Base-by-base conservation (phyloP, 2,797 vertebrate genomes). In the Diglossa cyanea region DNA sequence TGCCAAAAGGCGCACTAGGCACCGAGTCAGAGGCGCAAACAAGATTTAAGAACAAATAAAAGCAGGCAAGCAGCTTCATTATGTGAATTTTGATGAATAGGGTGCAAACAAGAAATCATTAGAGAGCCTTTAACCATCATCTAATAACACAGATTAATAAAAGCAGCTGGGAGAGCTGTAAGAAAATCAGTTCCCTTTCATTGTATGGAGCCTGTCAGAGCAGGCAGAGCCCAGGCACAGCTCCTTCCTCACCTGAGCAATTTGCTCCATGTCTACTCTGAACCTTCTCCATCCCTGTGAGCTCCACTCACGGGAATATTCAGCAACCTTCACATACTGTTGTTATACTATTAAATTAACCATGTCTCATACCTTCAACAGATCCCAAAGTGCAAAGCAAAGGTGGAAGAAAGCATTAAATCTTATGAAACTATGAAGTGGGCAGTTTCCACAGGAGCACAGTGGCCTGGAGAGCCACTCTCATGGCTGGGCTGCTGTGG, bases 41-140 rank as follows among this genome's bases (percentile, higher is more conserved):
- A 75, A 97, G 79, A 90, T 80, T 92, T 92, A 87, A 88, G 77
- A 94, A 80, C 33, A 94, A 95, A 94, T 82, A 92, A 91, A 95
- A 93, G 47, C 48, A 82, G 50, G 51, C 18, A 33, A 96, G 94
- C 40, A 67, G 78, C 21, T 67, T 24, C 24, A 54, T 86, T 94
- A 94, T 33, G 83, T 76, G 91, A 79, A 92, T 93, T 95, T 94
- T 94, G 93, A 94, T 94, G 87, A 97, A 96, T 39, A 96, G 71
- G 54, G 83, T 79, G 62, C 74, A 92, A 97, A 95, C 71, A 92
- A 94, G 89, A 58, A 86, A 75, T 54, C 94, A 94, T 95, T 84
- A 93, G 72, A 96, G 92, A 95, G 68, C 74, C 76, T 89, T 88
- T 72, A 87, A 83, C 78, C 71, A 79, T 51, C 75, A 75, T 76